Evolutionary conservation across 2,888 invertebrate species (phyloP).

Genomic region (Euproctis similis): DNA sequence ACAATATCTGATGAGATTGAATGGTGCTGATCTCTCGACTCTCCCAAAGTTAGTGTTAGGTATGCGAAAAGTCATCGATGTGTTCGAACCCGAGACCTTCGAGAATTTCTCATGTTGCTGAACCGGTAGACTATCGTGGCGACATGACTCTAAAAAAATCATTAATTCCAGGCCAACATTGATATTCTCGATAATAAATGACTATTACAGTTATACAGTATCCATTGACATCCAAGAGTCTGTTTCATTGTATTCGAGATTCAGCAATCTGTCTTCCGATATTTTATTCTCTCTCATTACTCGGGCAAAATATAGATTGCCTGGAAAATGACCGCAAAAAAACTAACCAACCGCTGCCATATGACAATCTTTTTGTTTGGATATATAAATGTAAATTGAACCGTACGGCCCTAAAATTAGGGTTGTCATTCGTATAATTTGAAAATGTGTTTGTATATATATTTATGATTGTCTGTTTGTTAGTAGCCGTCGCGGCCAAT

Average conservation of each 20-base stretch:
- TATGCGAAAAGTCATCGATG: too few species aligned
- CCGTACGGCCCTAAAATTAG: constrained; percentile 11
- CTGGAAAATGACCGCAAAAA: constrained; percentile 45
- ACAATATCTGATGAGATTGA: too few species aligned
- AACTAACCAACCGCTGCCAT: constrained; percentile 34
- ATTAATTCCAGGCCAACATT: too few species aligned
- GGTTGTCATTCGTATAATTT: constrained; percentile 14
- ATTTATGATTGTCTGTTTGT: constrained; percentile 21
- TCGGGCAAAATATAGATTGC: constrained; percentile 40
- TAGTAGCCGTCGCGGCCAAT: constrained; percentile 53
- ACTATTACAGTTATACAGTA: too few species aligned
- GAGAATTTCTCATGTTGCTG: too few species aligned
- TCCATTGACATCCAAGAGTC: too few species aligned
- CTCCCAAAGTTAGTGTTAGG: too few species aligned
- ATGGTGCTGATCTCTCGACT: too few species aligned
- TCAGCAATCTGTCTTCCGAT: constrained; percentile 26
- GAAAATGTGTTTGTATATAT: constrained; percentile 3
- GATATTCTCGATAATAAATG: too few species aligned
- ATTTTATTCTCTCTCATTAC: constrained; percentile 40
- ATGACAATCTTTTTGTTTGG: constrained; percentile 53
- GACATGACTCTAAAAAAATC: too few species aligned
- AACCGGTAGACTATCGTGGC: too few species aligned
- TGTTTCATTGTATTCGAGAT: constrained; percentile 30
- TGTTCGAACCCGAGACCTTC: too few species aligned
- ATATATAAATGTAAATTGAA: constrained; percentile 8